A percentile compares a stretch with the other conserved stretches of the same genome.
These are phyloP conservation scores for Volucella inflata DNA, from an alignment of 2,888 invertebrate species.

Conservation along the genomic window DNA sequence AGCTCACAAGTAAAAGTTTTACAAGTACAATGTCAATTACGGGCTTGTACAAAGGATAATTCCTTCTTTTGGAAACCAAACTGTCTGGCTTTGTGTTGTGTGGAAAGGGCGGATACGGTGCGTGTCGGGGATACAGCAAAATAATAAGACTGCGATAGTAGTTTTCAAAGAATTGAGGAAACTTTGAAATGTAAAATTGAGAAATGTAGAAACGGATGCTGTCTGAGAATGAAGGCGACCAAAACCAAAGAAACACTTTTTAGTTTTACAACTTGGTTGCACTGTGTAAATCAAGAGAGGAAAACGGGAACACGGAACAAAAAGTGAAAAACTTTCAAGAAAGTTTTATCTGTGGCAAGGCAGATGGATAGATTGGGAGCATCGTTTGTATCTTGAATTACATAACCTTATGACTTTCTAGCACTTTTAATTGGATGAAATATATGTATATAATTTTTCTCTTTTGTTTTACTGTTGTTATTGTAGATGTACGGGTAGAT, in stretches of 20 bases:
- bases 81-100: neutral
- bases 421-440: constrained; percentile 40
- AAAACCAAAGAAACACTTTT: neutral
- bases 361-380: too few relatives aligned
- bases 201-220: neutral
- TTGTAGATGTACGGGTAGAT: too few relatives aligned
- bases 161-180: neutral
- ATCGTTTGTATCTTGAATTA: constrained; percentile 1
- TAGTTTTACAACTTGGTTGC: neutral
- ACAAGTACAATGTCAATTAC: constrained; percentile 37
- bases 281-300: too few relatives aligned
- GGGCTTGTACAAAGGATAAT: constrained; percentile 36
- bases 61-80: too few relatives aligned
- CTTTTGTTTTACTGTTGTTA: too few relatives aligned
- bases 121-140: neutral
- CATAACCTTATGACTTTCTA: constrained; percentile 11
- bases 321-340: neutral
- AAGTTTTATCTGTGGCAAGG: constrained; percentile 4
- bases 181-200: neutral
- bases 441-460: constrained; percentile 10
- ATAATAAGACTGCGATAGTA: too few relatives aligned
- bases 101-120: neutral
- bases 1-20: constrained; percentile 6
- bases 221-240: neutral
- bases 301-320: neutral